Conservation (phyloP, 2,888 invertebrate genomes). For the Eurois occulta region DNA sequence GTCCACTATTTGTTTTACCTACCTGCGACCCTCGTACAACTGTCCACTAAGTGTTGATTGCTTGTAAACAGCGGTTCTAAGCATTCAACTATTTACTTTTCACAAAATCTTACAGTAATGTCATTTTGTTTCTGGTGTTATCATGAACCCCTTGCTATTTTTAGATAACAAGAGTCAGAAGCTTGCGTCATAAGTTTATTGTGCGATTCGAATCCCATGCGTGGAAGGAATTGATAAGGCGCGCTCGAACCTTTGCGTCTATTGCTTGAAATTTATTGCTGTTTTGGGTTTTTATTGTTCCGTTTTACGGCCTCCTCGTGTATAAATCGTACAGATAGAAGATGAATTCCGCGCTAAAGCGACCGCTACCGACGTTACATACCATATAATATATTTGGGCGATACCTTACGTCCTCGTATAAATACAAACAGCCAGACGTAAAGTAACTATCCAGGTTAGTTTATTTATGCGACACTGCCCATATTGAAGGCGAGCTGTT, state of each 20-base stretch:
- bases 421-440: conserved; percentile 66
- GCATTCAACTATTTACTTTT: conserved; percentile 66
- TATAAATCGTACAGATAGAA: conserved; percentile 90
- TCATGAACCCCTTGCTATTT: conserved; percentile 52
- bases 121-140: conserved; percentile 48
- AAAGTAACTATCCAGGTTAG: conserved; percentile 64
- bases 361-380: conserved; percentile 84
- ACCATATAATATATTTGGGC: conserved; percentile 81
- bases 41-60: conserved; percentile 89
- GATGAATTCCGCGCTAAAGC: conserved; percentile 87
- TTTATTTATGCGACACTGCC: conserved; percentile 62
- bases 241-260: conserved; percentile 90
- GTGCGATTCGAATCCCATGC: conserved; percentile 86
- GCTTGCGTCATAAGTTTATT: conserved; percentile 88
- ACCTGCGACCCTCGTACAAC: conserved; percentile 86
- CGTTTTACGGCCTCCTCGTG: conserved; percentile 90
- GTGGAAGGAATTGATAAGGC: conserved; percentile 90
- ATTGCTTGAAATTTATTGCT: conserved; percentile 91
- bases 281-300: conserved; percentile 91
- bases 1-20: conserved; percentile 88
- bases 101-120: conserved; percentile 64
- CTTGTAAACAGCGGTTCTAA: conserved; percentile 86
- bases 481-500: conserved; percentile 66
- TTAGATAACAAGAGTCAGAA: conserved; percentile 66
- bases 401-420: conserved; percentile 77